A percentile compares a stretch with the other conserved stretches of the same genome.
Evolutionary conservation across 2,797 vertebrate species (phyloP).

Genomic region (Esox lucius): DNA sequence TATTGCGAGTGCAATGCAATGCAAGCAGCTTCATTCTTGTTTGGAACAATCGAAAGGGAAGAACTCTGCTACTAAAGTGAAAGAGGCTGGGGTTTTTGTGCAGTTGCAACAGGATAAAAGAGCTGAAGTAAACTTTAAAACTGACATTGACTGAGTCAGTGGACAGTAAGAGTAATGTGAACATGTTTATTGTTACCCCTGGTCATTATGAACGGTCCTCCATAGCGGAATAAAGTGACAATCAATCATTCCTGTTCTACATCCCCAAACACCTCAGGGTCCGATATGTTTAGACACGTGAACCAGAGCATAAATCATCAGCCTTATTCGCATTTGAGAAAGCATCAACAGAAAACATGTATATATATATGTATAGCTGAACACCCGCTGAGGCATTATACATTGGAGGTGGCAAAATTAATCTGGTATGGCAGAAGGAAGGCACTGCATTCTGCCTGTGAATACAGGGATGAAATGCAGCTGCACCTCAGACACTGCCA

Average conservation of each 20-base stretch:
- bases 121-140: too few species aligned
- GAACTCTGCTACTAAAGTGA: too few species aligned
- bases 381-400: constrained; percentile 40
- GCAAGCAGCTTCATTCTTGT: too few species aligned
- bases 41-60: too few species aligned
- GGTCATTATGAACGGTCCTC: constrained; percentile 39
- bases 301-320: constrained; percentile 50
- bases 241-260: constrained; percentile 60
- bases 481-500: constrained; percentile 53
- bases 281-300: constrained; percentile 50
- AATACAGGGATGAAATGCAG: constrained; percentile 69
- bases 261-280: constrained; percentile 56
- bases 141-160: constrained; percentile 7
- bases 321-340: constrained; percentile 53
- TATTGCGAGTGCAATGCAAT: not conserved
- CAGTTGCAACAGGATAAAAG: too few species aligned
- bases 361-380: constrained; percentile 29
- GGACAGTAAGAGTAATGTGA: constrained; percentile 32
- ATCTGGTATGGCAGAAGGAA: constrained; percentile 39
- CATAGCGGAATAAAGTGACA: constrained; percentile 56
- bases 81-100: too few species aligned
- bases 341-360: constrained; percentile 16
- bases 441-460: constrained; percentile 46
- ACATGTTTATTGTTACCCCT: constrained; percentile 41
- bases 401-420: constrained; percentile 37